Base-by-base conservation (phyloP, 2,113 vertebrate species). In the Salvelinus fontinalis region DNA sequence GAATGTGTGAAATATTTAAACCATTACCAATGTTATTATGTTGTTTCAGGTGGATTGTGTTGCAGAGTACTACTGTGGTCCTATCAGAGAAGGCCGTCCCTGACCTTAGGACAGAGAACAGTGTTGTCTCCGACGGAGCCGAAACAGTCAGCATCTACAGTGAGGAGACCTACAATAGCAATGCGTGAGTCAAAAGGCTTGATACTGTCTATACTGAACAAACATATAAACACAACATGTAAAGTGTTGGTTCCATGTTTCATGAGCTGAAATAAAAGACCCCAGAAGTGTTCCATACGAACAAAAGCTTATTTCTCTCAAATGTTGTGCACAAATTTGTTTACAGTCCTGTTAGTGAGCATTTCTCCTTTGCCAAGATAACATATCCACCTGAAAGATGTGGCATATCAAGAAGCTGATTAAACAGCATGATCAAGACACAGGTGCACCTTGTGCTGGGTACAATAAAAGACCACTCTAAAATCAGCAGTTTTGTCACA, bases 41-140 rank as follows among this genome's bases (percentile, higher is more conserved):
- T 1, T 75, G 57, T 82, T 75, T 51, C 79, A 96, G 95, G 94
- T 94, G 85, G 93, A 94, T 84, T 89, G 88, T 5, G 91, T 93
- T 51, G 89, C 77, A 73, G 48, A 92, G 92, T 60, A 79, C 83
- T 0, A 94, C 95, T 0, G 76, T 95, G 3, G 90, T 92, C 29
- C 81, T 93, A 62, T 95, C 93, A 0, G 94, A 95, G 79, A 94
- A 92, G 77, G 87, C 86, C 0, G 85, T 29, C 0, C 91, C 88
- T 73, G 88, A 91, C 14, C 31, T 92, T 44, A 62, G 85, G 0
- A 89, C 62, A 0, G 86, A 76, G 0, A 91, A 92, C 78, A 89
- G 87, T 18, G 79, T 86, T 29, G 89, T 89, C 20, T 84, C 84
- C 77, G 89, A 88, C 34, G 69, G 78, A 57, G 77, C 85, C 2